These are phyloP conservation scores for Plutella xylostella DNA, from an alignment of 2,888 invertebrate genomes.

Conservation along the genomic window DNA sequence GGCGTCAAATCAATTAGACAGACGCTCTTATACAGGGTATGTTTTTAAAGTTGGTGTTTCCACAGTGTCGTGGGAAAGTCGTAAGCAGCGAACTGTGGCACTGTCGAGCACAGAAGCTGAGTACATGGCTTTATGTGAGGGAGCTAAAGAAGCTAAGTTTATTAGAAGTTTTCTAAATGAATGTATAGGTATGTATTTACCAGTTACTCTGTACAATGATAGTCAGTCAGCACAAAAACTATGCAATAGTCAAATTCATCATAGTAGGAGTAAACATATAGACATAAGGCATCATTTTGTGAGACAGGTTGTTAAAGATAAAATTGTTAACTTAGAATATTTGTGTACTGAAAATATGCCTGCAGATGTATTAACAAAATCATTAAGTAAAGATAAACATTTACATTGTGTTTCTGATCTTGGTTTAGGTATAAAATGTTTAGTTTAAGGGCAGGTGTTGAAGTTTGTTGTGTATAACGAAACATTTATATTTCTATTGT, in stretches of 20 bases:
- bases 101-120: conserved; percentile 27
- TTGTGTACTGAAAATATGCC: conserved; percentile 7
- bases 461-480: no score
- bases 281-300: no score
- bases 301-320: conserved; percentile 4
- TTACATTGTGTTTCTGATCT: conserved; percentile 9
- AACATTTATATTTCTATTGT: no score
- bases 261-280: conserved; percentile 9
- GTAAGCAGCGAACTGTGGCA: conserved; percentile 21
- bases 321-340: conserved; percentile 8
- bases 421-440: conserved; percentile 8
- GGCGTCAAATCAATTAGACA: neutral
- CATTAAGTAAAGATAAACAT: conserved; percentile 11
- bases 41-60: conserved; percentile 11
- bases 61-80: conserved; percentile 22
- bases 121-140: conserved; percentile 26
- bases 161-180: neutral
- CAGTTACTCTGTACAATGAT: neutral
- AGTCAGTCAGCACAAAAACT: neutral
- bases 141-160: conserved; percentile 18
- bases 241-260: conserved; percentile 8
- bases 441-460: conserved; percentile 14
- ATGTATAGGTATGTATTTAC: neutral
- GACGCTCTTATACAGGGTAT: neutral
- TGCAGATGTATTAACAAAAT: conserved; percentile 10